Percentiles rank a stretch among this genome's conserved stretches.
Conservation (phyloP, 2,888 invertebrate genomes). For the Argyresthia goedartella region DNA sequence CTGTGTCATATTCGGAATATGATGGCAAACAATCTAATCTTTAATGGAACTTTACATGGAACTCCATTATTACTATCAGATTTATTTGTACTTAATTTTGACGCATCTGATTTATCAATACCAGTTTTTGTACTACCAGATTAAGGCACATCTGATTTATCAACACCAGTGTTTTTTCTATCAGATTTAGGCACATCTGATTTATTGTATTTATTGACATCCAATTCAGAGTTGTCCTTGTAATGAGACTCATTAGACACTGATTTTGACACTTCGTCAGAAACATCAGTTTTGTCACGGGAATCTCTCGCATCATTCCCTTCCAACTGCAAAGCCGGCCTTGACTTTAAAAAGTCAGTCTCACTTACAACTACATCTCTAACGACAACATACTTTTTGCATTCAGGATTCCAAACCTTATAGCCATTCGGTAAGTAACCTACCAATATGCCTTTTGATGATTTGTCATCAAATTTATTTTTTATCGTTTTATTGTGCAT, state of each 20-base stretch:
- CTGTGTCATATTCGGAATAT: too few species aligned
- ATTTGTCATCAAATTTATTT: slow-evolving; percentile 27
- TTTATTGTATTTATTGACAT: slow-evolving; percentile 7
- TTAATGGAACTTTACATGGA: too few species aligned
- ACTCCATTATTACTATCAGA: too few species aligned
- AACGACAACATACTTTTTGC: slow-evolving; percentile 20
- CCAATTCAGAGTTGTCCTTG: slow-evolving; percentile 7
- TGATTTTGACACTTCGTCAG: not conserved
- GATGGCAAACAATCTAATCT: too few species aligned
- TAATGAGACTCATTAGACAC: slow-evolving; percentile 7
- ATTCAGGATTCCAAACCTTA: slow-evolving; percentile 25
- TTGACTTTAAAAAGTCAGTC: slow-evolving; percentile 18
- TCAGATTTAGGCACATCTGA: too few species aligned
- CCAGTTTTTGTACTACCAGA: too few species aligned
- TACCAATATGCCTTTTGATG: slow-evolving; percentile 26
- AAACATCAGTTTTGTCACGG: not conserved
- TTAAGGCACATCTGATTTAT: too few species aligned
- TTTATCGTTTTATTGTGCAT: slow-evolving; percentile 25
- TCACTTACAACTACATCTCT: slow-evolving; percentile 32
- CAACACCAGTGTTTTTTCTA: too few species aligned
- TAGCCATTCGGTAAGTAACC: slow-evolving; percentile 30
- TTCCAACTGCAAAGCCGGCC: slow-evolving; percentile 10
- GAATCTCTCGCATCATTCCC: slow-evolving; percentile 3
- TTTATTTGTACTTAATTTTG: too few species aligned
- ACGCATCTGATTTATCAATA: too few species aligned